Evolutionary conservation across 2,888 invertebrate species (phyloP).

Genomic region (Clivina fossor): DNA sequence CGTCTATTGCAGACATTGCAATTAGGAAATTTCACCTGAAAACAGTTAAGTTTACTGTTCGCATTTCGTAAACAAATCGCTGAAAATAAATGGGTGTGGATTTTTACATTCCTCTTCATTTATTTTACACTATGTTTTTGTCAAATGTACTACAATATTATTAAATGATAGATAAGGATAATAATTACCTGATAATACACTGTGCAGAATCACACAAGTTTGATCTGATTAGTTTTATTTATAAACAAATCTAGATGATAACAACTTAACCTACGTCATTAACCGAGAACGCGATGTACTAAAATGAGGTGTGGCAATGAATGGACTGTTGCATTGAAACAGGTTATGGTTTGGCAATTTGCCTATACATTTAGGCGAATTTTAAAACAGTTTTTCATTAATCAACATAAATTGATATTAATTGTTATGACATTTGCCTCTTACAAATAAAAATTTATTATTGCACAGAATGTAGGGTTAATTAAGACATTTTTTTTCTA

Average conservation of each 20-base stretch:
- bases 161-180: neutral
- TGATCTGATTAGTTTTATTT: too few species aligned
- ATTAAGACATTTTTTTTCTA: too few species aligned
- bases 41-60: constrained; percentile 24
- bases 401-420: too few species aligned
- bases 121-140: neutral
- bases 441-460: too few species aligned
- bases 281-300: neutral
- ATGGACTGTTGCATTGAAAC: neutral
- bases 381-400: too few species aligned
- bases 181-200: constrained; percentile 7
- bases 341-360: neutral
- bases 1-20: constrained; percentile 65
- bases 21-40: constrained; percentile 10
- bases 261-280: constrained; percentile 5
- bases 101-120: neutral
- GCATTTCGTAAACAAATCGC: neutral
- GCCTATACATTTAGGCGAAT: constrained; percentile 6
- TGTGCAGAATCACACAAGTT: too few species aligned
- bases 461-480: too few species aligned
- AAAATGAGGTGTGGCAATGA: constrained; percentile 7
- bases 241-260: neutral
- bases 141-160: neutral
- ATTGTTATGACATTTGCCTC: too few species aligned
- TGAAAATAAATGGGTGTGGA: neutral